Conservation (phyloP, 2,888 invertebrate genomes). For the Ormyrus pomaceus region DNA sequence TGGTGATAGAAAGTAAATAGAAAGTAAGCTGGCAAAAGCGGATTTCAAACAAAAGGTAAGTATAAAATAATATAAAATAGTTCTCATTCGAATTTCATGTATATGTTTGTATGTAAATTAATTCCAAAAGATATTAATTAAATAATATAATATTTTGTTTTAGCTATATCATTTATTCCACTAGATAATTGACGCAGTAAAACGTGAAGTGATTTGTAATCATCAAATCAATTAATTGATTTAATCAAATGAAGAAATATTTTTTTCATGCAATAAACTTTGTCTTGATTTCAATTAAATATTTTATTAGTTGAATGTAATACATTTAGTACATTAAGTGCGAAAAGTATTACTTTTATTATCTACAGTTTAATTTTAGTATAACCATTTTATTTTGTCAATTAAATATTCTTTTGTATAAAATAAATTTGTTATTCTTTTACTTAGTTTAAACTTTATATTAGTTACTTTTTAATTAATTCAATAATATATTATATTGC, state of each 20-base stretch:
- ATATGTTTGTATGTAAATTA: too few relatives aligned
- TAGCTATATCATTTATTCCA: neutral
- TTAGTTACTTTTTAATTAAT: too few relatives aligned
- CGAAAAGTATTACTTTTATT: too few relatives aligned
- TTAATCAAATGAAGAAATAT: neutral
- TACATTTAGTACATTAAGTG: too few relatives aligned
- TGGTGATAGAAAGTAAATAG: neutral
- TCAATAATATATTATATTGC: too few relatives aligned
- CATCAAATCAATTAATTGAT: neutral
- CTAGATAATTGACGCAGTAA: neutral
- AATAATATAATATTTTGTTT: constrained; percentile 1
- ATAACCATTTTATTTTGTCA: too few relatives aligned
- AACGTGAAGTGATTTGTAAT: neutral
- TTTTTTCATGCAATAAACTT: neutral
- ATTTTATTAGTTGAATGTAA: neutral
- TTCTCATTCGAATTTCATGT: neutral
- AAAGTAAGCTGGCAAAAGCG: neutral
- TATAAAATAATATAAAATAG: neutral
- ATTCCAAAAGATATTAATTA: neutral
- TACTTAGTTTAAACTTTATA: too few relatives aligned
- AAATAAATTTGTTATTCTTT: too few relatives aligned
- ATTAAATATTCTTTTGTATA: too few relatives aligned
- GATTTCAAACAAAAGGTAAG: neutral
- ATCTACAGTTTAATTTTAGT: too few relatives aligned
- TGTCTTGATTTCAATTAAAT: neutral